Evolutionary conservation across 30 jellyfish, hydroid and myxozoan species (phyloP), one percentile per base, ranked within the genome.

Genomic region (Kudoa iwatai): DNA sequence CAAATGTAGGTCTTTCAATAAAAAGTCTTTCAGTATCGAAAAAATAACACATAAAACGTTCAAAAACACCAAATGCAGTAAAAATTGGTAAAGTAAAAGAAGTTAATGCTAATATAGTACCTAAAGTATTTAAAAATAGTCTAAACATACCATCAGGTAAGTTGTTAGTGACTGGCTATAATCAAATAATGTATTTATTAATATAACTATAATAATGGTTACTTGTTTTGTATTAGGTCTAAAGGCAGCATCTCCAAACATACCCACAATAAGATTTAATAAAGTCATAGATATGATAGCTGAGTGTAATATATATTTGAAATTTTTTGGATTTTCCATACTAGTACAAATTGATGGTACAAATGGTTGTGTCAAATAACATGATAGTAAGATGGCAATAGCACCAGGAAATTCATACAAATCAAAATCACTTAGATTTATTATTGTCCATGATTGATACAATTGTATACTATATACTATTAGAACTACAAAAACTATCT

Each of bases 311-410:
- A 83, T 58, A 18, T 57, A 32, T 22, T 53, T 74, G 47, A 68
- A 68, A 42, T 58, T 68, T 38, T 68, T 83, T 11, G 90, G 90
- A 23, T 44, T 44, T 41, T 54, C 54, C 90, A 68, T 68, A 21
- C 83, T 58, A 45, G 83, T 53, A 23, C 59, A 84, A 6, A 68
- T 68, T 32, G 54, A 58, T 19, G 90, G 83, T 2, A 68, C 85
- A 22, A 58, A 68, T 34, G 90, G 85, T 50, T 68, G 90, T 2
- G 90, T 83, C 32, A 58, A 47, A 34, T 68, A 53, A 34, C 85
- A 58, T 13, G 85, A 55, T 13, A 68, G 85, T 15, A 68, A 54
- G 26, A 68, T 57, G 2, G 74, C 86, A 1, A 68, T 41, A 0
- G 85, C 82, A 0, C 83, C 85, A 0, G 90, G 90, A 24, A 55